These are phyloP conservation scores for Hemibagrus wyckioides DNA, from an alignment of 2,113 vertebrate genomes.

Conservation along the genomic window DNA sequence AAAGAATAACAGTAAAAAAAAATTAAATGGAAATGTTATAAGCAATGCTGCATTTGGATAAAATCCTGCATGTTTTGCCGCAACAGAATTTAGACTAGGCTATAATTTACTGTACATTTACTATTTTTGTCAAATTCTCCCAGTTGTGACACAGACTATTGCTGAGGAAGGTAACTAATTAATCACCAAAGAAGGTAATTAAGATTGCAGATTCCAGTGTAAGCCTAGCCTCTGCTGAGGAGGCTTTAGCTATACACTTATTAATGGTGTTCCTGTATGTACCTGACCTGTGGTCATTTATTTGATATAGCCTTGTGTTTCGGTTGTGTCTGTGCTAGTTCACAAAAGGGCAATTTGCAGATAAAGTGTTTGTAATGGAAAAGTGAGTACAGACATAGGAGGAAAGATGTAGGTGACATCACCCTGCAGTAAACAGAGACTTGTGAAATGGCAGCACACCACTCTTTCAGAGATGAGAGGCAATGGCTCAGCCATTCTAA, in stretches of 20 bases:
- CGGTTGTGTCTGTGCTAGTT: neutral
- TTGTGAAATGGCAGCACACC: neutral
- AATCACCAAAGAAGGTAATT: neutral
- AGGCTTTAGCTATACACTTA: neutral
- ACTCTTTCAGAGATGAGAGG: neutral
- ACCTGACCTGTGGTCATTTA: neutral
- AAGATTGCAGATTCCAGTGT: neutral
- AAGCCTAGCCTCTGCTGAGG: neutral
- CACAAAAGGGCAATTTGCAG: conserved; percentile 7
- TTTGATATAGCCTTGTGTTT: neutral
- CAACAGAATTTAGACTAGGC: neutral
- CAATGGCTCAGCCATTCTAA: neutral
- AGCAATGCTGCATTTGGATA: neutral
- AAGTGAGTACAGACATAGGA: neutral
- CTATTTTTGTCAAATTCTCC: neutral
- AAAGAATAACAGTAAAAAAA: neutral
- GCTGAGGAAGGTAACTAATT: neutral
- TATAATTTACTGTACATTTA: neutral
- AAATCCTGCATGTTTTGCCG: neutral
- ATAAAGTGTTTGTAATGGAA: conserved; percentile 11
- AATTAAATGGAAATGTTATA: neutral
- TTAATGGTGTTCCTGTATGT: neutral
- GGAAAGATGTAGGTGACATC: neutral
- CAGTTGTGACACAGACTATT: neutral
- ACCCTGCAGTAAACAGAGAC: neutral